phyloP scores from a whole-genome alignment of 2,888 invertebrate genomes.

The Lydus trimaculatus region DNA sequence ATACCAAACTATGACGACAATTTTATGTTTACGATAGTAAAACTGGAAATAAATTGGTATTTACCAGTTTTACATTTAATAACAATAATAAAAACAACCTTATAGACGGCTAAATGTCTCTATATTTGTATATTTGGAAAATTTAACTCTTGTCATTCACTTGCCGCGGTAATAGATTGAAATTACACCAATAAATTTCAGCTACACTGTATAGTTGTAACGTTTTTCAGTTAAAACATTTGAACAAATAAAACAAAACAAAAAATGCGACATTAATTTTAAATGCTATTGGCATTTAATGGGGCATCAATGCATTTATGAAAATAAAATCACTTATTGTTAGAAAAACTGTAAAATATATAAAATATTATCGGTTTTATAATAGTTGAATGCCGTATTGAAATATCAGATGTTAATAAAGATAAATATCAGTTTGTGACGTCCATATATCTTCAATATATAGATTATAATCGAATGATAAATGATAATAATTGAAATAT shows the following conservation, averaged over 20 bases:
- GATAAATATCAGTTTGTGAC: background rate
- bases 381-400: background rate
- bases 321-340: too few relatives aligned
- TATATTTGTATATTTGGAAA: background rate
- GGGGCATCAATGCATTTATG: too few relatives aligned
- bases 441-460: background rate
- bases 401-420: background rate
- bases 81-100: conserved; percentile 7
- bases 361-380: background rate
- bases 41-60: background rate
- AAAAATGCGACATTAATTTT: too few relatives aligned
- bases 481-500: background rate
- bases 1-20: background rate
- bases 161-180: background rate
- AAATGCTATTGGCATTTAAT: too few relatives aligned
- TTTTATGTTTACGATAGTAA: background rate
- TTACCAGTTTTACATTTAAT: background rate
- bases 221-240: background rate
- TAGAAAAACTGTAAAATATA: background rate
- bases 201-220: background rate
- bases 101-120: background rate
- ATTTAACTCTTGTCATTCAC: background rate
- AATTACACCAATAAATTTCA: background rate
- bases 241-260: too few relatives aligned
- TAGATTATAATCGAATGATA: background rate